A percentile compares a stretch with the other conserved stretches of the same genome.
These are phyloP conservation scores for Eremophila alpestris DNA, from an alignment of 2,797 vertebrate genomes.

Conservation along the genomic window DNA sequence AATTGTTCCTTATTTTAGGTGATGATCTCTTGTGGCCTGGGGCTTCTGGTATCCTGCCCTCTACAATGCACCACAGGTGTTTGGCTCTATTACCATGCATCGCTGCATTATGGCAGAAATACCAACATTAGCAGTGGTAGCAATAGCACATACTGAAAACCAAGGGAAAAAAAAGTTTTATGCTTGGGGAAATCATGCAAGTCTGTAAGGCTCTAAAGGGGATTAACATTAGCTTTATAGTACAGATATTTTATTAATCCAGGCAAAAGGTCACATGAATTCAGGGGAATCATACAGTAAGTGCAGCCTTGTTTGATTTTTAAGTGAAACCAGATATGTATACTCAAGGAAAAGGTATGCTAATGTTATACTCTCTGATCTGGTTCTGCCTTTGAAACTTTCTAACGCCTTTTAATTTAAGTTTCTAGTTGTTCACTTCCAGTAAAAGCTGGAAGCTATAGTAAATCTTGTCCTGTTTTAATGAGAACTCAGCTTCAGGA, in stretches of 20 bases:
- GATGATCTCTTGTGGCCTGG: background rate
- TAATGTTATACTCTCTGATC: background rate
- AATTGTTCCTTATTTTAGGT: background rate
- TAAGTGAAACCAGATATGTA: background rate
- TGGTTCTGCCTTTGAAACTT: background rate
- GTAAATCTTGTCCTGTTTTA: background rate
- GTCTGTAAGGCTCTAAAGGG: background rate
- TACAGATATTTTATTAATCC: background rate
- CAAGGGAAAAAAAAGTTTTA: background rate
- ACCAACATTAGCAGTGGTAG: background rate
- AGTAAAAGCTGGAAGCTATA: background rate
- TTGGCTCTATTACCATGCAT: rapidly evolving
- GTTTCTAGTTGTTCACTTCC: background rate
- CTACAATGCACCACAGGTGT: background rate
- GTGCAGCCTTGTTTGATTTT: background rate
- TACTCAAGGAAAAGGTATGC: background rate
- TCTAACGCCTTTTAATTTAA: background rate
- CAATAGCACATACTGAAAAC: background rate
- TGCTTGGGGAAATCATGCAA: background rate
- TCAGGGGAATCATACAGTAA: background rate
- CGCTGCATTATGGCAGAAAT: background rate
- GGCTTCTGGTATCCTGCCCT: background rate
- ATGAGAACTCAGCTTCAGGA: background rate
- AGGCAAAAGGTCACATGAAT: background rate
- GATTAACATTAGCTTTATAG: background rate